These are phyloP conservation scores for Polyommatus iphigenia DNA, from an alignment of 2,888 invertebrate species.

Conservation along the genomic window DNA sequence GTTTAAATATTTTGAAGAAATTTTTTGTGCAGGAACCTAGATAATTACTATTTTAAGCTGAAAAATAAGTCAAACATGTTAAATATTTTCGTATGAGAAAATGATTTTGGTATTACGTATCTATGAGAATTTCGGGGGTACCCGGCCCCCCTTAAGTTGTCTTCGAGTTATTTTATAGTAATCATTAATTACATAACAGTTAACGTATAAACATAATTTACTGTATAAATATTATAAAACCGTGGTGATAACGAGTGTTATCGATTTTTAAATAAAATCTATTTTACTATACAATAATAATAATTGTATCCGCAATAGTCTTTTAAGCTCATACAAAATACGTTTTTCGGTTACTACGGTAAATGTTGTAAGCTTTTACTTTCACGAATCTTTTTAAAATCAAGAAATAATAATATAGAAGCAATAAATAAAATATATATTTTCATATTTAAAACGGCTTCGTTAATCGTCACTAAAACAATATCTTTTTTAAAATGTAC, in stretches of 20 bases:
- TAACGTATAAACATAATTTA: slow-evolving; percentile 1
- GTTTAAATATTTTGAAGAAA: too few species aligned
- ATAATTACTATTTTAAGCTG: too few species aligned
- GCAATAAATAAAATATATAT: not conserved
- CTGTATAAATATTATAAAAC: not conserved
- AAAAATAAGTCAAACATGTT: too few species aligned
- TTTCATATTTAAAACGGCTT: not conserved
- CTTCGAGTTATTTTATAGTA: not conserved
- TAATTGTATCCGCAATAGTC: not conserved
- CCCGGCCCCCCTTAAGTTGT: too few species aligned
- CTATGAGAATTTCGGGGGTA: too few species aligned
- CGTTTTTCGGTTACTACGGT: not conserved
- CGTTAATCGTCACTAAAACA: not conserved
- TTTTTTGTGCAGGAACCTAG: too few species aligned
- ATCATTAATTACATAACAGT: not conserved
- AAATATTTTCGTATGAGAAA: too few species aligned
- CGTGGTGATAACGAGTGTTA: not conserved
- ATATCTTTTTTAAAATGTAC: not conserved
- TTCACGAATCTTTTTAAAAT: not conserved
- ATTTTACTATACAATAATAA: not conserved
- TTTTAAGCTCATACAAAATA: not conserved
- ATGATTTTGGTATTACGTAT: too few species aligned
- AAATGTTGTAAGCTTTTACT: not conserved
- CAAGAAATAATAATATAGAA: not conserved
- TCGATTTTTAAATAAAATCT: not conserved